These are phyloP conservation scores for Eptatretus atami DNA, from an alignment of 2,797 vertebrate species.

Conservation along the genomic window DNA sequence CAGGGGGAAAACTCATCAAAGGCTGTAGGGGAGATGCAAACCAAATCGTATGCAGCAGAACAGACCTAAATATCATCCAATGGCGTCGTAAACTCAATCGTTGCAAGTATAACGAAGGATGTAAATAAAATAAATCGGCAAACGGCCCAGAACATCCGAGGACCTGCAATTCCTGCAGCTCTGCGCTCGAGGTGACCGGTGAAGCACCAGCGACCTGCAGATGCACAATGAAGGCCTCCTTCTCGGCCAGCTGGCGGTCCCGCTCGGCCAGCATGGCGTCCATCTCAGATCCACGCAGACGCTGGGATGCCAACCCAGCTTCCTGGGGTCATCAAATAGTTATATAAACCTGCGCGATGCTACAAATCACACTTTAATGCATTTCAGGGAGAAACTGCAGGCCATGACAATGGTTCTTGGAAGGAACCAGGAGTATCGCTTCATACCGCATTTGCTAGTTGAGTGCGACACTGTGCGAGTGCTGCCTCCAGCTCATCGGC, in stretches of 20 bases:
- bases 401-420: too few relatives aligned
- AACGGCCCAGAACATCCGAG: too few relatives aligned
- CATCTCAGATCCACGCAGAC: slow-evolving; percentile 29
- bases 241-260: slow-evolving; percentile 33
- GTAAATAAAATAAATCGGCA: too few relatives aligned
- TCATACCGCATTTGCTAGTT: slow-evolving; percentile 28
- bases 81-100: too few relatives aligned
- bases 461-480: slow-evolving; percentile 21
- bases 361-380: not conserved
- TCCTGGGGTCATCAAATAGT: slow-evolving; percentile 13
- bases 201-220: slow-evolving; percentile 21
- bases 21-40: too few relatives aligned
- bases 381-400: too few relatives aligned
- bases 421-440: not conserved
- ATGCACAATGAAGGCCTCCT: slow-evolving; percentile 44
- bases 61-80: too few relatives aligned
- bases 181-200: not conserved
- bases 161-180: not conserved
- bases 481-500: slow-evolving; percentile 42
- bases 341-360: not conserved
- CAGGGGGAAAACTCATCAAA: too few relatives aligned
- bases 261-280: slow-evolving; percentile 36
- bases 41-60: too few relatives aligned
- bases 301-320: slow-evolving; percentile 21
- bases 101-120: too few relatives aligned